phyloP scores from a whole-genome alignment of 2,888 invertebrate species.

The Pristionchus fissidentatus region DNA sequence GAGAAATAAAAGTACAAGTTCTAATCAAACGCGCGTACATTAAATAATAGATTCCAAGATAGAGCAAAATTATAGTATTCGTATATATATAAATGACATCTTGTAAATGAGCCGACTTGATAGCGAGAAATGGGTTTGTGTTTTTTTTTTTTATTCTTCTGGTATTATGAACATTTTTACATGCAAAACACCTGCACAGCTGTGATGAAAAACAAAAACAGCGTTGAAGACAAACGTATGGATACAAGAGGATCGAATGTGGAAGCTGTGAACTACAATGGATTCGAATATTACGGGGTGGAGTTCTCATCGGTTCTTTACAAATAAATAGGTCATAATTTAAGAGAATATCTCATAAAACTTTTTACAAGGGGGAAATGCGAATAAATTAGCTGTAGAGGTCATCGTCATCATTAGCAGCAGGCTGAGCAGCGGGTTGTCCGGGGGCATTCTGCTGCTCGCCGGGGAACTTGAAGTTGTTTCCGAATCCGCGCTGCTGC shows the following conservation, averaged over 20 bases:
- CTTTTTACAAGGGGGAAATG: not conserved
- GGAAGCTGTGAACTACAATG: not conserved
- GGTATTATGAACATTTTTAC: slow-evolving; percentile 42
- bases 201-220: slow-evolving; percentile 30
- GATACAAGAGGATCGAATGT: slow-evolving; percentile 23
- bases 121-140: too few species aligned
- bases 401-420: slow-evolving; percentile 58
- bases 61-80: too few species aligned
- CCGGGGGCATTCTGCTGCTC: slow-evolving; percentile 47
- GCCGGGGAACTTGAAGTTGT: slow-evolving; percentile 86
- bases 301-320: slow-evolving; percentile 23
- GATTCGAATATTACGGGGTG: not conserved
- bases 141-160: slow-evolving; percentile 26
- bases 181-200: slow-evolving; percentile 40
- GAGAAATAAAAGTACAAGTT: too few species aligned
- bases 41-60: too few species aligned
- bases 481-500: slow-evolving; percentile 95
- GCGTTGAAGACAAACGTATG: slow-evolving; percentile 34
- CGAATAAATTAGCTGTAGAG: slow-evolving; percentile 59
- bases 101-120: too few species aligned
- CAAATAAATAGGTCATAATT: slow-evolving; percentile 39
- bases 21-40: too few species aligned
- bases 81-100: too few species aligned
- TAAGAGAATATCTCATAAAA: slow-evolving; percentile 15
- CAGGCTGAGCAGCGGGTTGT: slow-evolving; percentile 46